phyloP scores from a whole-genome alignment of 2,113 vertebrate species.

The Nanger granti region DNA sequence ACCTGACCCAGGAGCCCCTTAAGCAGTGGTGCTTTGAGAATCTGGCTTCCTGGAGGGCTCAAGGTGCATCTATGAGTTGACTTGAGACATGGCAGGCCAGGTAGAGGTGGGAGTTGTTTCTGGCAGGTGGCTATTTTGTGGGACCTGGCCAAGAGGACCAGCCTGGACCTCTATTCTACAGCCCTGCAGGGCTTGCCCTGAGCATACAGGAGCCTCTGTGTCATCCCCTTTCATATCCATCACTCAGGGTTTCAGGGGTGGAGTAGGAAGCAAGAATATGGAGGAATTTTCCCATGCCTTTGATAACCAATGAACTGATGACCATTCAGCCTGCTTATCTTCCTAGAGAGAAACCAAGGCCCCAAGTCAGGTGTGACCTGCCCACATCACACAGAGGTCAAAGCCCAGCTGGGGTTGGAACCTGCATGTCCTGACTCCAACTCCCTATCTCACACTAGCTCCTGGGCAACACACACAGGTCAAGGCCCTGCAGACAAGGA shows the following conservation, averaged over 20 bases:
- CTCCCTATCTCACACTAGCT: neutral
- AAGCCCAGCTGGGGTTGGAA: neutral
- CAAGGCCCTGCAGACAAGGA: neutral
- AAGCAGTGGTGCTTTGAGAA: neutral
- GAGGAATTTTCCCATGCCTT: neutral
- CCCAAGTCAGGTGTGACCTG: neutral
- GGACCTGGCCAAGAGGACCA: neutral
- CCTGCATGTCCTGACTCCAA: neutral
- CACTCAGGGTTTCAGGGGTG: neutral
- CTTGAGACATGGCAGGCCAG: neutral
- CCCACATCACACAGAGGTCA: neutral
- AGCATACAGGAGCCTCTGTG: neutral
- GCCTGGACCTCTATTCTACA: neutral
- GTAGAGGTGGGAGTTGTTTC: neutral
- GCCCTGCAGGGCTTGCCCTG: neutral
- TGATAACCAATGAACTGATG: neutral
- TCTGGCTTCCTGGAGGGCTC: neutral
- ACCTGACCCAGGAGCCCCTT: neutral
- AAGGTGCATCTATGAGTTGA: neutral
- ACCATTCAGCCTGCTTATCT: neutral
- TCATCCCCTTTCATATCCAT: too few species aligned
- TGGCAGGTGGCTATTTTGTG: neutral
- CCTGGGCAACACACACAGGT: neutral
- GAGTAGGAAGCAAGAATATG: neutral
- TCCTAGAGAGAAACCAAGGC: neutral